Percentiles rank a stretch among this genome's conserved stretches.
Evolutionary conservation across 2,797 vertebrate genomes (phyloP).

Genomic region (Tauraco hartlaubi): DNA sequence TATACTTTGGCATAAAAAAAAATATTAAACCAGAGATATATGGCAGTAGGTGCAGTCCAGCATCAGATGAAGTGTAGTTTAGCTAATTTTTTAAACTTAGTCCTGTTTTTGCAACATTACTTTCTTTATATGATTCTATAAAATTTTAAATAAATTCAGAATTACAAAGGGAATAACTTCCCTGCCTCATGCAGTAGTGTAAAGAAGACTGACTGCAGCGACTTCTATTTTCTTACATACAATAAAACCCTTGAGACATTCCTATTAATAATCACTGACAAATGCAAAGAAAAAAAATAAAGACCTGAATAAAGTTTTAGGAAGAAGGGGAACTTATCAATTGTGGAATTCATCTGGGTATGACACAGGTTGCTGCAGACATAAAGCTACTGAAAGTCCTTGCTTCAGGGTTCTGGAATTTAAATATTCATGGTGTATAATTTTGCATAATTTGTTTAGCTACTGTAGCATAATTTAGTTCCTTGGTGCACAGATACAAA

Average conservation of each 20-base stretch:
- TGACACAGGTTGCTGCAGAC: slow-evolving; percentile 68
- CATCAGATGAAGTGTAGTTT: background rate
- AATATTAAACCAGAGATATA: background rate
- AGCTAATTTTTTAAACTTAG: background rate
- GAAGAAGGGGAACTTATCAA: slow-evolving; percentile 54
- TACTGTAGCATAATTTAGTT: slow-evolving; percentile 77
- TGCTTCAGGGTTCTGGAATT: slow-evolving; percentile 77
- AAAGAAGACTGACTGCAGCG: slow-evolving; percentile 28
- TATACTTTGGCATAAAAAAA: background rate
- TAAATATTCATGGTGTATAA: slow-evolving; percentile 83
- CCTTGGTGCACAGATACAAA: slow-evolving; percentile 66
- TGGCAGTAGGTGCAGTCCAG: background rate
- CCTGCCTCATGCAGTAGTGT: background rate
- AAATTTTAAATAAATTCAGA: slow-evolving; percentile 46
- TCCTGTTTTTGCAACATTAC: background rate
- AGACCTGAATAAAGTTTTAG: slow-evolving; percentile 55
- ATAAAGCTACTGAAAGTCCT: slow-evolving; percentile 73
- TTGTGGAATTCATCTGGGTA: slow-evolving; percentile 69
- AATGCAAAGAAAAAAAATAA: slow-evolving; percentile 7
- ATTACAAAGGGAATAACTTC: background rate
- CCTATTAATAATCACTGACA: slow-evolving; percentile 57
- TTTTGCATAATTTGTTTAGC: slow-evolving; percentile 84
- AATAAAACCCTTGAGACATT: slow-evolving; percentile 50
- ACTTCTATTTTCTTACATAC: slow-evolving; percentile 30
- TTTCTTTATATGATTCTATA: background rate